Percentiles rank a stretch among this genome's conserved stretches.
These are phyloP conservation scores for Pomacea maculata DNA, from an alignment of 1,140 invertebrate genomes.

Conservation along the genomic window DNA sequence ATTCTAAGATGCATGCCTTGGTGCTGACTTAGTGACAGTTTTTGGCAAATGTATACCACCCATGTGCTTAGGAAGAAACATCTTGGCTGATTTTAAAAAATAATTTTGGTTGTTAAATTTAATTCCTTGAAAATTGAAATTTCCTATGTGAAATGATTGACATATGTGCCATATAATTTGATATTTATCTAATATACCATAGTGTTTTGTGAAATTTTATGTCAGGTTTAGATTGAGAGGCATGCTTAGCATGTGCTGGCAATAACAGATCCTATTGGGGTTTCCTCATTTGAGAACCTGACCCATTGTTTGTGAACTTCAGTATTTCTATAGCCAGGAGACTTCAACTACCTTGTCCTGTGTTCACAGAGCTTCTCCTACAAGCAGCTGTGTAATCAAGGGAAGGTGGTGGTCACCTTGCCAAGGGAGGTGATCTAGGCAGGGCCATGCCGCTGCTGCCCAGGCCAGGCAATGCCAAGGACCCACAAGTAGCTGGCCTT, in stretches of 20 bases:
- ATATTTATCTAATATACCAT: too few relatives aligned
- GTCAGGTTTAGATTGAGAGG: too few relatives aligned
- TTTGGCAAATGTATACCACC: too few relatives aligned
- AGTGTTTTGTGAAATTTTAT: too few relatives aligned
- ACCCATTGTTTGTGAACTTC: neutral
- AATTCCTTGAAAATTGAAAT: too few relatives aligned
- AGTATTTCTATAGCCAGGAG: conserved; percentile 10
- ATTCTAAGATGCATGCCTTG: too few relatives aligned
- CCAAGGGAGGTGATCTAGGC: neutral
- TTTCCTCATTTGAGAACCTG: neutral
- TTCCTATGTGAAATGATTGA: too few relatives aligned
- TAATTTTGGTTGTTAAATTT: too few relatives aligned
- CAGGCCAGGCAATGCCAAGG: conserved; percentile 57
- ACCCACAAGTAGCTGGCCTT: conserved; percentile 61
- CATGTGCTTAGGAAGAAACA: too few relatives aligned
- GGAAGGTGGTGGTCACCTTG: conserved; percentile 8
- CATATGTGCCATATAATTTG: too few relatives aligned
- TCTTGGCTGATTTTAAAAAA: too few relatives aligned
- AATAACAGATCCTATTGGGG: neutral
- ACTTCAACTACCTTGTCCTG: neutral
- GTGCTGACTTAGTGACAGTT: too few relatives aligned
- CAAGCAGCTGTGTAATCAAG: conserved; percentile 1
- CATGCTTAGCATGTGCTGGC: neutral
- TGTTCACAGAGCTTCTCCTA: neutral
- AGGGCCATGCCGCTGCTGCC: conserved; percentile 49